phyloP scores from a whole-genome alignment of 1,140 invertebrate species.

The Conus ventricosus region DNA sequence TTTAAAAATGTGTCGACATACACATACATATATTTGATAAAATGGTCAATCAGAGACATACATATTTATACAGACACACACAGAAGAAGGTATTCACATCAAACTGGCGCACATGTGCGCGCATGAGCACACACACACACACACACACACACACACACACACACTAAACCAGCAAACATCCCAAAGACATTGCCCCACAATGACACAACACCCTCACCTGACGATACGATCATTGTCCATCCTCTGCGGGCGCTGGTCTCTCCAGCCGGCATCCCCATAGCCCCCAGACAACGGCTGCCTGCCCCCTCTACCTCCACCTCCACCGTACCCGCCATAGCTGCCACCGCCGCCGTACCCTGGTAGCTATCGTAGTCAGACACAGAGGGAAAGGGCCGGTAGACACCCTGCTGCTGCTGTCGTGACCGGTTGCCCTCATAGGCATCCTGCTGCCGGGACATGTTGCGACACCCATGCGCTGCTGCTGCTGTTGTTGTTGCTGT shows the following conservation, averaged over 20 bases:
- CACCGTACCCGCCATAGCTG: background rate
- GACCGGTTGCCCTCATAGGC: background rate
- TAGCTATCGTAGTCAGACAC: background rate
- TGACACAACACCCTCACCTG: background rate
- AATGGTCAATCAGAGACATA: background rate
- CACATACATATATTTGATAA: background rate
- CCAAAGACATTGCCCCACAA: no score
- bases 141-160: no score
- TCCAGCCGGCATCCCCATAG: background rate
- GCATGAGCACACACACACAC: no score
- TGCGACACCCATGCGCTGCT: background rate
- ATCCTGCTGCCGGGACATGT: conserved; percentile 5
- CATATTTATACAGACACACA: background rate
- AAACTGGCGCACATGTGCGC: no score
- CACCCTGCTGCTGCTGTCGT: background rate
- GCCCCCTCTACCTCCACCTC: background rate
- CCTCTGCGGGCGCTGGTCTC: background rate
- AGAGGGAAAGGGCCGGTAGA: background rate
- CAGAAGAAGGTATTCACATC: no score
- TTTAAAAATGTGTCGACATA: background rate
- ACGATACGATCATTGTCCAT: background rate
- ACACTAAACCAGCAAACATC: no score
- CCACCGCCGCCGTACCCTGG: background rate
- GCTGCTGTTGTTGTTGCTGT: background rate
- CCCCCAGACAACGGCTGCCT: background rate